Base-by-base conservation (phyloP, 2,797 vertebrate species). In the Myoxocephalus aenaeus region DNA sequence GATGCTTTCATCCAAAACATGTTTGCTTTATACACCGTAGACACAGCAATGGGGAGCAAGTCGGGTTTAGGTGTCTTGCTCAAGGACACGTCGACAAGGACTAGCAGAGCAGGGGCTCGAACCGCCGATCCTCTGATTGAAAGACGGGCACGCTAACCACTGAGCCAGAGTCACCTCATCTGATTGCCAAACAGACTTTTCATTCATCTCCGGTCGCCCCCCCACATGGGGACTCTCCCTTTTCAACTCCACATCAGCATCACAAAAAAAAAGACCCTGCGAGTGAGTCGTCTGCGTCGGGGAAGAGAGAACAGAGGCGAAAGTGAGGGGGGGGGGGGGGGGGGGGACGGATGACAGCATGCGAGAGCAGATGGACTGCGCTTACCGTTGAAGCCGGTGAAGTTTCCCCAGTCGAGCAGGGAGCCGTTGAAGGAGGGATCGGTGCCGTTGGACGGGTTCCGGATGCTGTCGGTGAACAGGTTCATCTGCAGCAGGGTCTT, bases 401-500 rank as follows among this genome's bases (percentile, higher is more conserved):
- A 92, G 89, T 94, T 97, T 72, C 91, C 95, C 95, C 92, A 96
- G 82, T 95, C 96, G 2, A 32, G 32, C 0, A 94, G 84, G 25
- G 96, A 97, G 90, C 92, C 84, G 71, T 95, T 95, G 84, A 94
- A 95, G 90, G 96, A 94, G 40, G 93, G 90, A 42, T 97, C 97
- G 14, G 96, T 97, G 77, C 96, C 93, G 80, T 98, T 98, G 77
- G 94, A 91, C 3, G 93, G 70, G 79, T 95, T 95, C 0, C 94
- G 90, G 42, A 97, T 82, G 57, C 96, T 97, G 90, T 99, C 97
- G 0, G 96, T 97, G 90, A 99, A 98, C 75, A 99, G 95, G 92
- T 99, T 99, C 97, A 99, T 97, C 95, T 99, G 97, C 87, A 99
- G 96, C 81, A 99, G 95, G 54, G 98, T 97, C 93, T 99, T 97